Percentiles rank a stretch among this genome's conserved stretches.
Conservation (phyloP, 2,113 vertebrate species). For the Dipodomys stephensi region DNA sequence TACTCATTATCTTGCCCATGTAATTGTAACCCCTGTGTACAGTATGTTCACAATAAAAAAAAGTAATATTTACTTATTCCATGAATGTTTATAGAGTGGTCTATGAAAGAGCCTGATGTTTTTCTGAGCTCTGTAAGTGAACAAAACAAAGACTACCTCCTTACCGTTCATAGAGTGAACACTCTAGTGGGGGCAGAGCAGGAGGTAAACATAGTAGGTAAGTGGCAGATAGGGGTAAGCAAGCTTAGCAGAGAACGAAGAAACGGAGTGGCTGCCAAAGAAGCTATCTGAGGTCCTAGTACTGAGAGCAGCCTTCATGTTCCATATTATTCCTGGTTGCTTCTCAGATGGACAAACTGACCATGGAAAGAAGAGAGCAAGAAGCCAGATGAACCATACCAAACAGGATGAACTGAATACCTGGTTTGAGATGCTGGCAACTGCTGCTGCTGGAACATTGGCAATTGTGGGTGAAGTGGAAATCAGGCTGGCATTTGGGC, state of each 20-base stretch:
- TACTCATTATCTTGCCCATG: too few relatives aligned
- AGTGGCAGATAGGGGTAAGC: background rate
- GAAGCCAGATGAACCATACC: background rate
- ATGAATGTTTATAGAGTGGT: slow-evolving; percentile 8
- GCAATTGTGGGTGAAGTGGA: slow-evolving; percentile 86
- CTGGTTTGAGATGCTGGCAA: slow-evolving; percentile 90
- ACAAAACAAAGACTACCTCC: slow-evolving; percentile 26
- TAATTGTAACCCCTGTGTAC: too few relatives aligned
- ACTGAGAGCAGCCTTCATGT: background rate
- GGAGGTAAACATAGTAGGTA: background rate
- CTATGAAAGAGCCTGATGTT: background rate
- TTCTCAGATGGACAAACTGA: background rate
- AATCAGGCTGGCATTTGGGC: slow-evolving; percentile 88
- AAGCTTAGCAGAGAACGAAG: slow-evolving; percentile 2
- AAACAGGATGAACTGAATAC: slow-evolving; percentile 81
- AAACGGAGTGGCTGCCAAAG: background rate
- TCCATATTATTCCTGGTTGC: background rate
- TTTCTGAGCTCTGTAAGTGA: slow-evolving; percentile 49
- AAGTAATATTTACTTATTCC: slow-evolving; percentile 23
- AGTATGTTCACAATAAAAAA: background rate
- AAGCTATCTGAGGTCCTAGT: background rate
- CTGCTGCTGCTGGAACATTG: slow-evolving; percentile 88
- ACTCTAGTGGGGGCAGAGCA: background rate
- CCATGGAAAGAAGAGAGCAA: slow-evolving; percentile 7
- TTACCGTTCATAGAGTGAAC: background rate